phyloP scores from a whole-genome alignment of 2,888 invertebrate genomes.

The Drosophila nigritarsus region DNA sequence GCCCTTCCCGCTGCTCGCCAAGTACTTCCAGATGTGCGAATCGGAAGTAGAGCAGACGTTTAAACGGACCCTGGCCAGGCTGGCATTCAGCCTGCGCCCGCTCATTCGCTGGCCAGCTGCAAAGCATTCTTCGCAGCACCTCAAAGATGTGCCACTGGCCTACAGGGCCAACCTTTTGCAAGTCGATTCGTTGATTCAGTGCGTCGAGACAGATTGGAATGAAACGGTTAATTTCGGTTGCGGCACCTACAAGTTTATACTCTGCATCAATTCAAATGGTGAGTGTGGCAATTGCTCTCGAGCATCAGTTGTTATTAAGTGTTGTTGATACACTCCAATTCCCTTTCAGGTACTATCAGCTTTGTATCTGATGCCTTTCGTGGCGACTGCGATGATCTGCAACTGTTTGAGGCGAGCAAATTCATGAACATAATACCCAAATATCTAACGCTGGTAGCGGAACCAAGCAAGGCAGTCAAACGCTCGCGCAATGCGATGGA shows the following conservation, averaged over 20 bases:
- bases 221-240: slow-evolving; percentile 78
- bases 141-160: slow-evolving; percentile 83
- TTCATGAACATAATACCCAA: slow-evolving; percentile 82
- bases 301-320: no score
- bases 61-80: slow-evolving; percentile 75
- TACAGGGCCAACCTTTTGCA: slow-evolving; percentile 82
- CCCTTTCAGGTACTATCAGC: slow-evolving; percentile 77
- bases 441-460: slow-evolving; percentile 82
- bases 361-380: slow-evolving; percentile 83
- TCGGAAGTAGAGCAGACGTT: slow-evolving; percentile 81
- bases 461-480: no score
- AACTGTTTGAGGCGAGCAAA: slow-evolving; percentile 82
- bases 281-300: slow-evolving; percentile 12
- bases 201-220: slow-evolving; percentile 84
- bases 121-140: slow-evolving; percentile 82
- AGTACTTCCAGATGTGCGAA: slow-evolving; percentile 82
- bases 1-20: slow-evolving; percentile 80
- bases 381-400: slow-evolving; percentile 83
- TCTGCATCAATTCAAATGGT: slow-evolving; percentile 83
- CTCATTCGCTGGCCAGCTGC: slow-evolving; percentile 84
- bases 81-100: slow-evolving; percentile 81
- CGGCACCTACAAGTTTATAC: slow-evolving; percentile 83
- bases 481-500: no score
- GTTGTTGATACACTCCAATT: background rate
- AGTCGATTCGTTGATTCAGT: slow-evolving; percentile 84